A percentile compares a stretch with the other conserved stretches of the same genome.
These are phyloP conservation scores for Microchirus variegatus DNA, from an alignment of 2,797 vertebrate genomes.

Conservation along the genomic window DNA sequence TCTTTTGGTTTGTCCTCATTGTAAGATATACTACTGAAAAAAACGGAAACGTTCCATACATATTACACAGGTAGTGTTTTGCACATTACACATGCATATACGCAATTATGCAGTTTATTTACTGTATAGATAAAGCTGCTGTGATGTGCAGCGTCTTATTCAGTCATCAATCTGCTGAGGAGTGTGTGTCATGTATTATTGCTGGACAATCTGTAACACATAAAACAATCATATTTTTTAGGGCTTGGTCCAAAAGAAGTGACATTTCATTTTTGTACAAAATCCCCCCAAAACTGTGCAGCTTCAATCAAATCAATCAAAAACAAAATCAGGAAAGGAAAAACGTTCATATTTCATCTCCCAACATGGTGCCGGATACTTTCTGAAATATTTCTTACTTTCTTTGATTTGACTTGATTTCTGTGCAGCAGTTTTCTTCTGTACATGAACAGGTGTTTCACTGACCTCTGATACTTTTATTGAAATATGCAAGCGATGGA, in stretches of 20 bases:
- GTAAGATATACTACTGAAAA: constrained; percentile 31
- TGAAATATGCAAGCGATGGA: constrained; percentile 62
- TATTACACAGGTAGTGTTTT: too few species aligned
- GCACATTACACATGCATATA: not conserved
- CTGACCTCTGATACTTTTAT: constrained; percentile 32
- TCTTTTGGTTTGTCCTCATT: constrained; percentile 8
- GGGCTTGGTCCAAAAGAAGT: constrained; percentile 10
- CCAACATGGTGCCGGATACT: constrained; percentile 33
- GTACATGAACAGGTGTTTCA: constrained; percentile 52
- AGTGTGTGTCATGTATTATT: constrained; percentile 24
- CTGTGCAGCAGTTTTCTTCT: constrained; percentile 33
- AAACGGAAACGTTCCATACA: not conserved
- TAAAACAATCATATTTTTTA: constrained; percentile 15
- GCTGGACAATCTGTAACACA: not conserved
- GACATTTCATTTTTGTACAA: constrained; percentile 22
- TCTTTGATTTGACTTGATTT: constrained; percentile 13
- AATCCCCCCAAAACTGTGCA: too few species aligned
- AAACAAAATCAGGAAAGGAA: too few species aligned
- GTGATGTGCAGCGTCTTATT: not conserved
- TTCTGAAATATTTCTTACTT: constrained; percentile 23
- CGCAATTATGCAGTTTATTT: not conserved
- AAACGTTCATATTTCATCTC: not conserved
- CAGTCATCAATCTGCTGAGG: not conserved
- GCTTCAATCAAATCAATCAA: not conserved
- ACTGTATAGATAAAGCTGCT: too few species aligned